Evolutionary conservation across 2,797 vertebrate species (phyloP).

Genomic region (Lepilemur ruficaudatus): DNA sequence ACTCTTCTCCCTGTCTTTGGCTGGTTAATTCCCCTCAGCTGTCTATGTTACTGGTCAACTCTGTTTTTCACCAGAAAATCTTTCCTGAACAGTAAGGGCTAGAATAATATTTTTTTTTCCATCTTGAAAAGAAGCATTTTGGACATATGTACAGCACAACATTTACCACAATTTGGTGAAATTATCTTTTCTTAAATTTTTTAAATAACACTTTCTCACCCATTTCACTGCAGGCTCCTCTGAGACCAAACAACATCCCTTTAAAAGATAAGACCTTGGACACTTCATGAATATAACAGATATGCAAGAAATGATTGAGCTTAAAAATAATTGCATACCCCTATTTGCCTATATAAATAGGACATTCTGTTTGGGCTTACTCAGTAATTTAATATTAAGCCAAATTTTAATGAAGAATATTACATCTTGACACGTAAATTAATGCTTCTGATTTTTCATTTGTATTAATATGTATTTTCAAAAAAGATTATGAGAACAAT

Average conservation of each 20-base stretch:
- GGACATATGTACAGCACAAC: not conserved
- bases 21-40: not conserved
- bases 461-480: not conserved
- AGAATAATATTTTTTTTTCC: not conserved
- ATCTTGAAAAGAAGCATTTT: not conserved
- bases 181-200: not conserved
- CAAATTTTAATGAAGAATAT: not conserved
- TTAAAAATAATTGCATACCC: not conserved
- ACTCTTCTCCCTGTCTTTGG: not conserved
- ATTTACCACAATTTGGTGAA: not conserved
- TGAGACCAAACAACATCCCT: not conserved
- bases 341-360: not conserved
- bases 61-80: not conserved
- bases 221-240: not conserved
- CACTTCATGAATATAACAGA: not conserved
- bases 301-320: not conserved
- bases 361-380: not conserved
- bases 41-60: not conserved
- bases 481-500: not conserved
- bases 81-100: not conserved
- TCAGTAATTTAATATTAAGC: not conserved
- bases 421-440: not conserved
- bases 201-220: not conserved
- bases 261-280: not conserved
- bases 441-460: not conserved